Evolutionary conservation across 2,888 invertebrate species (phyloP).

Genomic region (Rhogogaster chlorosoma): DNA sequence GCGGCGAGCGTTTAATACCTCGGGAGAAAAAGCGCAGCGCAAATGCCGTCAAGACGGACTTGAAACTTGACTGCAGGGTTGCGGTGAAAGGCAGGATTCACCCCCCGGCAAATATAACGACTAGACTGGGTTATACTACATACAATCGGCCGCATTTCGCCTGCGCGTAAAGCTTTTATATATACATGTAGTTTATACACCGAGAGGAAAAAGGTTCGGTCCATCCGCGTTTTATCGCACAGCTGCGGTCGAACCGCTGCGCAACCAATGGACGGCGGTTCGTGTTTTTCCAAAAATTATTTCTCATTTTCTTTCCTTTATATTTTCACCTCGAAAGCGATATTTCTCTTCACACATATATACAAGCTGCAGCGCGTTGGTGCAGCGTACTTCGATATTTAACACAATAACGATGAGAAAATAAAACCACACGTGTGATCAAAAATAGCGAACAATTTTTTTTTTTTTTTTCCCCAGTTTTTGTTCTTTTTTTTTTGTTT

Average conservation of each 20-base stretch:
- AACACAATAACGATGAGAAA: no score
- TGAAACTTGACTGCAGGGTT: not conserved
- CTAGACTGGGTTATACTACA: not conserved
- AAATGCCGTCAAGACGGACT: slow-evolving; percentile 2
- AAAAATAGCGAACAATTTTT: no score
- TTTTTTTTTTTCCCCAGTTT: no score
- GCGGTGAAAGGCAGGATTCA: not conserved
- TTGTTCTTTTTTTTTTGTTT: not conserved
- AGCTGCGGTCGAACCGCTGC: slow-evolving; percentile 49
- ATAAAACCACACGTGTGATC: no score
- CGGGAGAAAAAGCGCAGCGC: not conserved
- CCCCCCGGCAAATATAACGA: not conserved
- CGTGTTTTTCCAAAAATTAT: not conserved
- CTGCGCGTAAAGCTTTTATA: slow-evolving; percentile 37
- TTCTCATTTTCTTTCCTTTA: not conserved
- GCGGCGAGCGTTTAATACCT: not conserved
- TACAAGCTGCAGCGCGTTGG: not conserved
- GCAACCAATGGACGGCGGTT: slow-evolving; percentile 37
- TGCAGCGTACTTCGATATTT: no score
- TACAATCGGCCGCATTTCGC: not conserved
- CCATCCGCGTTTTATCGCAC: slow-evolving; percentile 23
- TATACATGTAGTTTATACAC: slow-evolving; percentile 11
- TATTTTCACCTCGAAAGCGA: not conserved
- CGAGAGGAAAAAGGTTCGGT: slow-evolving; percentile 24
- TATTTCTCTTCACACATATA: not conserved